Conservation (phyloP, 2,888 invertebrate species). For the Bugula neritina region DNA sequence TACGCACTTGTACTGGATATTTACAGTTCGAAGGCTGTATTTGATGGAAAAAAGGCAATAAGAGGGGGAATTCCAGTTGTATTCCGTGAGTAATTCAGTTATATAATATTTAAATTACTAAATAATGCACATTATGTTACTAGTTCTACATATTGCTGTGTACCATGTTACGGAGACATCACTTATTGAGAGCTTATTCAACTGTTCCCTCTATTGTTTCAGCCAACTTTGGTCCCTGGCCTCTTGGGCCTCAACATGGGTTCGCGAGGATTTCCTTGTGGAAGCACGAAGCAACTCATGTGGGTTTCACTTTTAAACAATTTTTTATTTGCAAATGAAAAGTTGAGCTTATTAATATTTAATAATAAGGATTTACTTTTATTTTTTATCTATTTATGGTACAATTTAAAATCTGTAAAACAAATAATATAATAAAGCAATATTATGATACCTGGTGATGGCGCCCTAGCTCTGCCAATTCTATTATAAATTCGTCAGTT, state of each 20-base stretch:
- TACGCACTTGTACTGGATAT: slow-evolving; percentile 31
- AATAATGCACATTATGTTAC: no score
- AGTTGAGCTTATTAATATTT: no score
- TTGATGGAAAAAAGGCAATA: slow-evolving; percentile 92
- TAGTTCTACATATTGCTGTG: no score
- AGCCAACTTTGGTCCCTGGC: slow-evolving; percentile 95
- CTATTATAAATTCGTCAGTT: no score
- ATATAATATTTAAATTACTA: no score
- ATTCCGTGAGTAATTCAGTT: slow-evolving; percentile 84
- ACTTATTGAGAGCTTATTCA: no score
- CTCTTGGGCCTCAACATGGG: slow-evolving; percentile 89
- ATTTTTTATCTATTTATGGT: background rate
- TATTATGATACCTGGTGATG: no score
- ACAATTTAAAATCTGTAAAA: background rate
- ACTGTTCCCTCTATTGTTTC: slow-evolving; percentile 45
- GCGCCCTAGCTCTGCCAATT: no score
- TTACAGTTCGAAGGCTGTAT: slow-evolving; percentile 78
- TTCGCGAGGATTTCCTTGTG: slow-evolving; percentile 88
- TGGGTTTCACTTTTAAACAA: background rate
- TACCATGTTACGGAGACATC: no score
- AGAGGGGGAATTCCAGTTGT: slow-evolving; percentile 93
- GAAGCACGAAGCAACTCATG: slow-evolving; percentile 64
- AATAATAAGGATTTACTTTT: background rate
- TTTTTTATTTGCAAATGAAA: no score
- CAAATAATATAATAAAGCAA: no score